Base-by-base conservation (phyloP, 1,140 invertebrate genomes). In the Zaprionus taronus region DNA sequence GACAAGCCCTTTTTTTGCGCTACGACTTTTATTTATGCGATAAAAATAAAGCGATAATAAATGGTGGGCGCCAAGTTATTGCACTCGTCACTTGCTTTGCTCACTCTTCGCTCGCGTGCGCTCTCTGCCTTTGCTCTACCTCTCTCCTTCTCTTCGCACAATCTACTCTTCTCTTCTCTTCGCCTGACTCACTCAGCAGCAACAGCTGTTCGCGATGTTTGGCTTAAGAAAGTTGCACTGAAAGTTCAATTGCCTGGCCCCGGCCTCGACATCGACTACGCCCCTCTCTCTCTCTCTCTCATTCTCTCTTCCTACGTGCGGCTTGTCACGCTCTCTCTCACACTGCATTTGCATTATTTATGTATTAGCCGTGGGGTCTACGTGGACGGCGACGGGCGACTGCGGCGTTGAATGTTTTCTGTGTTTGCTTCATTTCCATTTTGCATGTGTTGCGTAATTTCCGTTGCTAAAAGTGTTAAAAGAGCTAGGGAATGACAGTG, bases 21-120 rank as follows among this genome's bases (percentile, higher is more conserved):
- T 75, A 58, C 69, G 60, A 84, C 78, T 83, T 89, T 84, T 84
- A 87, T 89, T 89, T 89, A 81, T 87, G 85, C 85, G 85, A 87
- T 87, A 90, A 89, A 87, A 87, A 84, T 87, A 89, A 90, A 79
- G 75, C 85, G 84, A 89, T 87, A 87, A 87, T 90, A 87, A 87
- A 87, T 87, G 83, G 83, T 81, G 77, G 79, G 73, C 83, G 71
- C 68, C 79, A 84, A 87, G 80, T 84, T 89, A 89, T 89, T 87
- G 85, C 84, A 87, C 84, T 90, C 60, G 61, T 36, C 53, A 28
- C 61, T 44, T 28, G 22, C 44, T 6, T n/a, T 26, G 15, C 47
- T 49, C 28, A 17, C 34, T 15, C 4, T 66, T 51, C 15, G 5
- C 44, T 38, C 55, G 9, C 34, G 34, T 38, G 5, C 34, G 36